Evolutionary conservation across 2,113 vertebrate species (phyloP).

Genomic region (Coreoperca whiteheadi): DNA sequence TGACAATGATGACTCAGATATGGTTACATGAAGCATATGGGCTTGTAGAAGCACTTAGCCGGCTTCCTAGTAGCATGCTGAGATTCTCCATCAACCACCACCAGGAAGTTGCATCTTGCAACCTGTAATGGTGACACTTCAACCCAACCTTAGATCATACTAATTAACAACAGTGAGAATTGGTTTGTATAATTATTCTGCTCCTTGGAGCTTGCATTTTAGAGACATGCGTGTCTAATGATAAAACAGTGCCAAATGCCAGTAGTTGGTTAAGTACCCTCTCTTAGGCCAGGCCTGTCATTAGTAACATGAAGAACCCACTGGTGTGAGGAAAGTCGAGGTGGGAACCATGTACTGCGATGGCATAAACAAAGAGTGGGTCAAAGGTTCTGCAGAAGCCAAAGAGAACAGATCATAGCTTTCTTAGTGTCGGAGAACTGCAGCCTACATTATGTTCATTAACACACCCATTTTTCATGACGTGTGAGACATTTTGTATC

Average conservation of each 20-base stretch:
- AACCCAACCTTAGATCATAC: slow-evolving; percentile 61
- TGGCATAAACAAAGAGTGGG: slow-evolving; percentile 79
- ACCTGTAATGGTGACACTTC: slow-evolving; percentile 59
- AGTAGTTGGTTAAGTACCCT: slow-evolving; percentile 79
- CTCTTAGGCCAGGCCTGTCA: slow-evolving; percentile 68
- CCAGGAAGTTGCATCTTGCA: slow-evolving; percentile 60
- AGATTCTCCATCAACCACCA: slow-evolving; percentile 73
- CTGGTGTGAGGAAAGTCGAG: slow-evolving; percentile 68
- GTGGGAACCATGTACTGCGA: slow-evolving; percentile 60
- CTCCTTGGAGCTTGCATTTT: slow-evolving; percentile 77
- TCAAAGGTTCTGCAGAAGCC: slow-evolving; percentile 68
- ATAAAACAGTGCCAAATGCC: slow-evolving; percentile 78
- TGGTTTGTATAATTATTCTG: slow-evolving; percentile 81
- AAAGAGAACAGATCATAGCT: slow-evolving; percentile 63
- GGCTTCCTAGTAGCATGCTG: slow-evolving; percentile 61
- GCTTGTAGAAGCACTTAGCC: slow-evolving; percentile 59
- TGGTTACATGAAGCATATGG: slow-evolving; percentile 67
- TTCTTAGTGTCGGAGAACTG: slow-evolving; percentile 53
- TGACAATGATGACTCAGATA: slow-evolving; percentile 69
- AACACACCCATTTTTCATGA: slow-evolving; percentile 65
- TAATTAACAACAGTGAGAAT: slow-evolving; percentile 80
- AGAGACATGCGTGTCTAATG: slow-evolving; percentile 81
- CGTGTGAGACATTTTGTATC: slow-evolving; percentile 37
- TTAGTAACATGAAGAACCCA: slow-evolving; percentile 73
- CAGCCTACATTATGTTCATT: slow-evolving; percentile 49